Evolutionary conservation across 2,888 invertebrate species (phyloP), one percentile per base, ranked within the genome.

Genomic region (Saturnia japonica): DNA sequence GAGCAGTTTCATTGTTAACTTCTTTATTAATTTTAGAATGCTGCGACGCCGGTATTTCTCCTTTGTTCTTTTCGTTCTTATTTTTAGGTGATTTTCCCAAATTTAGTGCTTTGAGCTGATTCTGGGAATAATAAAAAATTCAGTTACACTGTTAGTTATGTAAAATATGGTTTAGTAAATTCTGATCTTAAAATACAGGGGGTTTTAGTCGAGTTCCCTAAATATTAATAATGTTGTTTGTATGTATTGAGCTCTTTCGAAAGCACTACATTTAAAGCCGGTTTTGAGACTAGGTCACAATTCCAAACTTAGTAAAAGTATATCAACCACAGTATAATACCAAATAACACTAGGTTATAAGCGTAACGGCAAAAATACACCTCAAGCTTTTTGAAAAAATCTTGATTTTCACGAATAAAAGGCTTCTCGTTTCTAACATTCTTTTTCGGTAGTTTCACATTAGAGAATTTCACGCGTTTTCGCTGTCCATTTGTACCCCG

Each of bases 341-440:
- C 9, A 11, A 11, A 19, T 11, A 22, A 54, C 11, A 54, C 22
- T 54, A 22, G 22, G 22, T 2, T 54, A 22, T 60, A 14, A 2
- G 25, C 40, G 11, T 12, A 22, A 43, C 40, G 68, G 71, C 7
- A 62, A 40, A 70, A 54, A 34, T 60, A 72, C 85, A 94, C 94
- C 94, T 94, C 94, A 70, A 94, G 85, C 69, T 87, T 91, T 74
- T 80, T 87, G 83, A 94, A 93, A 78, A 94, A 94, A 67, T 85
- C 89, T 57, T 90, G 90, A 72, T 84, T 87, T 71, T 92, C 85
- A 73, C 87, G 85, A 14, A 78, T 74, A 42, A 85, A 70, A 1
- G 81, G 76, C 71, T 85, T 86, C 28, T 89, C 84, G 70, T 85
- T 85, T 34, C 84, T 80, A 1, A 79, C 74, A 54, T 82, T 67